A percentile compares a stretch with the other conserved stretches of the same genome.
Evolutionary conservation across 2,113 vertebrate species (phyloP).

Genomic region (Podarcis raffonei): DNA sequence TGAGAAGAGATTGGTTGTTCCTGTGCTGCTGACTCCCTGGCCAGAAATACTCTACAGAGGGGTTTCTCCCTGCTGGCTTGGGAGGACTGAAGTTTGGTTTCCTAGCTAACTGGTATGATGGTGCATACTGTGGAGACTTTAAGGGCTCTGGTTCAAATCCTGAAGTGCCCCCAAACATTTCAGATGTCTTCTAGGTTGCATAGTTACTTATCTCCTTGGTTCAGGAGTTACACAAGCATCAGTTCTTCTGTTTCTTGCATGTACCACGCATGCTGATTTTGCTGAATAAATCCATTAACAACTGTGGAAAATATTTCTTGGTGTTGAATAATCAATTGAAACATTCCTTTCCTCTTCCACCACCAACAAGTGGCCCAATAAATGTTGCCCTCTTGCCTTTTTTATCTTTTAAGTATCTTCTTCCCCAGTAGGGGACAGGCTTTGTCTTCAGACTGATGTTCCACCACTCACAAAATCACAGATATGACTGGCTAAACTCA

Average conservation of each 20-base stretch:
- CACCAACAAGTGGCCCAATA: not conserved
- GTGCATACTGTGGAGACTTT: not conserved
- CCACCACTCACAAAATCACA: conserved; percentile 62
- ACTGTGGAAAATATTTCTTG: not conserved
- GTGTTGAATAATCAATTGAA: not conserved
- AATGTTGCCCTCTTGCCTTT: not conserved
- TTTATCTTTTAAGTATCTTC: conserved; percentile 6
- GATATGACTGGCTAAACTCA: conserved; percentile 68
- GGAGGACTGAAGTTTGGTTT: not conserved
- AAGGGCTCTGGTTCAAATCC: not conserved
- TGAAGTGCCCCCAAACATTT: not conserved
- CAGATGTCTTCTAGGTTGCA: too few relatives aligned
- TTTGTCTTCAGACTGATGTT: conserved; percentile 57
- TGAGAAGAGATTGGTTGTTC: not conserved
- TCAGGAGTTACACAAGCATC: too few relatives aligned
- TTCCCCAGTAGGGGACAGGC: conserved; percentile 62
- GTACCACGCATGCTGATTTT: not conserved
- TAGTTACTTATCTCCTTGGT: too few relatives aligned
- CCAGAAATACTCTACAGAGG: not conserved
- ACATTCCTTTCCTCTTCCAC: not conserved
- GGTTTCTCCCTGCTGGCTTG: not conserved
- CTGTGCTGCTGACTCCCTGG: not conserved
- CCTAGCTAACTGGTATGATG: not conserved
- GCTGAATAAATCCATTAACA: not conserved
- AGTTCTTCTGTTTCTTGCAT: not conserved